A percentile compares a stretch with the other conserved stretches of the same genome.
Evolutionary conservation across 1,140 invertebrate genomes (phyloP).

Genomic region (Drosophila nebulosa): DNA sequence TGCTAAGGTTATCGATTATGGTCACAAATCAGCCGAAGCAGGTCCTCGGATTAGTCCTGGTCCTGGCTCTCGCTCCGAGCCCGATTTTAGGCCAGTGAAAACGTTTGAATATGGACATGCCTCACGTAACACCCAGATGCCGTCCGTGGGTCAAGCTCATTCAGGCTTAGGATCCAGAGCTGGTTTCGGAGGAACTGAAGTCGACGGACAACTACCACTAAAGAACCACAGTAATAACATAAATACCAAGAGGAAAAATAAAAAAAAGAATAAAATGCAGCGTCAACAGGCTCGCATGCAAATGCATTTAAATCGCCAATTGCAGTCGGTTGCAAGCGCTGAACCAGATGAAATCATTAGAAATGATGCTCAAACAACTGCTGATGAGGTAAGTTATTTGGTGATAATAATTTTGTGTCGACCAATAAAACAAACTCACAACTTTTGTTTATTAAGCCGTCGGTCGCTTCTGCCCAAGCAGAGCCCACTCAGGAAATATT

Average conservation of each 20-base stretch:
- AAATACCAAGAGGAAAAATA: constrained; percentile 42
- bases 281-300: constrained; percentile 16
- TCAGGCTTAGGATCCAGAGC: not conserved
- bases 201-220: not conserved
- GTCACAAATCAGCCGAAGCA: constrained; percentile 82
- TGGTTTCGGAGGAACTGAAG: not conserved
- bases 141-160: not conserved
- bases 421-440: too few relatives aligned
- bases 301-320: constrained; percentile 26
- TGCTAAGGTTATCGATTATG: constrained; percentile 88
- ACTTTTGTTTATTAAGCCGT: not conserved
- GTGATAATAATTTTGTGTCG: not conserved
- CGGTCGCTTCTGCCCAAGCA: not conserved
- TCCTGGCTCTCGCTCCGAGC: not conserved
- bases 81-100: constrained; percentile 81
- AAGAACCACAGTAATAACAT: constrained; percentile 2
- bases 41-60: not conserved
- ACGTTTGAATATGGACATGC: constrained; percentile 84
- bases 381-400: constrained; percentile 21
- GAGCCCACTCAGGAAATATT: not conserved
- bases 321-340: not conserved
- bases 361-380: not conserved
- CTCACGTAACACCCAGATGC: constrained; percentile 47
- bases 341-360: not conserved
- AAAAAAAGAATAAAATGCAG: constrained; percentile 34